These are phyloP conservation scores for Aphodius granarius DNA, from an alignment of 2,888 invertebrate species.

Conservation along the genomic window DNA sequence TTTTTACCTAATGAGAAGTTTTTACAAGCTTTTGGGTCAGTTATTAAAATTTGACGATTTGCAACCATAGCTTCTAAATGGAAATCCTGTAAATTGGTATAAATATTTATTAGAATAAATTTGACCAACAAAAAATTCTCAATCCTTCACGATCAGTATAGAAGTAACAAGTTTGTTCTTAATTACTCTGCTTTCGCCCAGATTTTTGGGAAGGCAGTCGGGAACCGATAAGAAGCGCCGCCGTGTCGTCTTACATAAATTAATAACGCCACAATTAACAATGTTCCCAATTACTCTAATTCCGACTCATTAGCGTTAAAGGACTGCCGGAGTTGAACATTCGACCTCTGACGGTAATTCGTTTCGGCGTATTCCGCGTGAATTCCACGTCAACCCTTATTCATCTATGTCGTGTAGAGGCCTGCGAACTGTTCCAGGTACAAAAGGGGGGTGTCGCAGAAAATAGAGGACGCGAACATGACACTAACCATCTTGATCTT, in stretches of 20 bases:
- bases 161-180: neutral
- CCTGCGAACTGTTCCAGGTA: neutral
- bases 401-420: slow-evolving; percentile 22
- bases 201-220: neutral
- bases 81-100: too few relatives aligned
- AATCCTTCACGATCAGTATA: too few relatives aligned
- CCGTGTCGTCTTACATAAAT: slow-evolving; percentile 25
- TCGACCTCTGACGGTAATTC: slow-evolving; percentile 35
- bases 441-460: neutral
- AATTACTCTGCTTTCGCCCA: neutral
- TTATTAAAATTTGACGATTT: too few relatives aligned
- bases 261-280: slow-evolving; percentile 30
- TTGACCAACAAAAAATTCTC: too few relatives aligned
- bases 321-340: slow-evolving; percentile 34
- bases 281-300: slow-evolving; percentile 33
- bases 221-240: neutral
- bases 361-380: slow-evolving; percentile 30
- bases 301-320: slow-evolving; percentile 36
- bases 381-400: slow-evolving; percentile 22
- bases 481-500: neutral
- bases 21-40: too few relatives aligned
- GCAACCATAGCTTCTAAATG: too few relatives aligned
- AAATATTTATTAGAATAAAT: too few relatives aligned
- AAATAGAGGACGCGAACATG: neutral
- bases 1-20: neutral